These are phyloP conservation scores for Tenrec ecaudatus DNA, from an alignment of 2,113 vertebrate genomes.

Conservation along the genomic window DNA sequence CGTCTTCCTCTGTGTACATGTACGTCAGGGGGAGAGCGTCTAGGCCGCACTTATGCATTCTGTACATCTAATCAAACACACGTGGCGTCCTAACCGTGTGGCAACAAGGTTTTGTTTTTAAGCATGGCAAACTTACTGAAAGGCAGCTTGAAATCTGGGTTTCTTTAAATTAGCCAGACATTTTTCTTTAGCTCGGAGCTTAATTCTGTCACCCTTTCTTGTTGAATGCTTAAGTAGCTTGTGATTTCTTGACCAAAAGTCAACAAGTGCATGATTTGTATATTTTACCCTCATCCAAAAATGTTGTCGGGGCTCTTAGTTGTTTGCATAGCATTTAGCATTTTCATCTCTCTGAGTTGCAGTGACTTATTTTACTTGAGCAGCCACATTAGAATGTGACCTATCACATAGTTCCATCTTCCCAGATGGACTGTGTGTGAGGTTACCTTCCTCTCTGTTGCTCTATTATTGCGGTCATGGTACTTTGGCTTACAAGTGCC, in stretches of 20 bases:
- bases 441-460: neutral
- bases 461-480: neutral
- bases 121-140: constrained; percentile 4
- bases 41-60: constrained; percentile 2
- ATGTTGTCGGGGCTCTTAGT: neutral
- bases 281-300: neutral
- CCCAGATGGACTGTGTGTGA: neutral
- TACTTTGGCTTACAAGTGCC: constrained; percentile 22
- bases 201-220: neutral
- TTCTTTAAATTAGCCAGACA: neutral
- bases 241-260: neutral
- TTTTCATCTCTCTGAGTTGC: neutral
- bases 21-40: neutral
- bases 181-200: constrained; percentile 9
- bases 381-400: neutral
- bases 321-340: neutral
- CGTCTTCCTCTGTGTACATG: neutral
- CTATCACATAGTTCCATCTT: neutral
- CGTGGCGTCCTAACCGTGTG: neutral
- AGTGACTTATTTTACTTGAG: neutral
- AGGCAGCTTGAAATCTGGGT: neutral
- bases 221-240: constrained; percentile 1
- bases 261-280: constrained; percentile 52
- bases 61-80: constrained; percentile 48
- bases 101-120: neutral